Conservation (phyloP, 2,113 vertebrate genomes). For the Mungos mungo region DNA sequence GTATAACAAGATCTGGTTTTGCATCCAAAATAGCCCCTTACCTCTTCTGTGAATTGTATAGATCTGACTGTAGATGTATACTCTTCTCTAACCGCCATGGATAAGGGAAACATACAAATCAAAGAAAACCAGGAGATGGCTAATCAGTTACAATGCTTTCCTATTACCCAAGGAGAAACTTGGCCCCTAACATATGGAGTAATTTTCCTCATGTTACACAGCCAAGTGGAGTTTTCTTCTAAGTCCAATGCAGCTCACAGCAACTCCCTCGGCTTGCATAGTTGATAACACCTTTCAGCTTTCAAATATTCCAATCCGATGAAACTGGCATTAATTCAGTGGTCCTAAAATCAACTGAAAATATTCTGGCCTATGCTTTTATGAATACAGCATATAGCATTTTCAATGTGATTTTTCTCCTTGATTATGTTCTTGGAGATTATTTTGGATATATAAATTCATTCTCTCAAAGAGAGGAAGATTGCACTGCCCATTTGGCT, state of each 20-base stretch:
- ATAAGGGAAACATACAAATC: background rate
- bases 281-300: background rate
- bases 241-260: background rate
- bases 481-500: conserved; percentile 34
- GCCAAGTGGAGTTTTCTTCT: background rate
- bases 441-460: conserved; percentile 42
- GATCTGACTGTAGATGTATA: background rate
- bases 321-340: conserved; percentile 19
- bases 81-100: background rate
- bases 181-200: background rate
- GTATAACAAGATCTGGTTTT: background rate
- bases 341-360: conserved; percentile 39
- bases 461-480: background rate
- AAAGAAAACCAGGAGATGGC: background rate
- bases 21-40: background rate
- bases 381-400: background rate
- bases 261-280: background rate
- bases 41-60: background rate
- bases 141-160: background rate
- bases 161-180: background rate
- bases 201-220: background rate
- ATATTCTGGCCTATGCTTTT: background rate
- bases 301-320: conserved; percentile 23
- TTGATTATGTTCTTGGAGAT: conserved; percentile 42
- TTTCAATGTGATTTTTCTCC: conserved; percentile 34